A percentile compares a stretch with the other conserved stretches of the same genome.
Conservation (phyloP, 2,888 invertebrate genomes). For the Plagodis dolabraria region DNA sequence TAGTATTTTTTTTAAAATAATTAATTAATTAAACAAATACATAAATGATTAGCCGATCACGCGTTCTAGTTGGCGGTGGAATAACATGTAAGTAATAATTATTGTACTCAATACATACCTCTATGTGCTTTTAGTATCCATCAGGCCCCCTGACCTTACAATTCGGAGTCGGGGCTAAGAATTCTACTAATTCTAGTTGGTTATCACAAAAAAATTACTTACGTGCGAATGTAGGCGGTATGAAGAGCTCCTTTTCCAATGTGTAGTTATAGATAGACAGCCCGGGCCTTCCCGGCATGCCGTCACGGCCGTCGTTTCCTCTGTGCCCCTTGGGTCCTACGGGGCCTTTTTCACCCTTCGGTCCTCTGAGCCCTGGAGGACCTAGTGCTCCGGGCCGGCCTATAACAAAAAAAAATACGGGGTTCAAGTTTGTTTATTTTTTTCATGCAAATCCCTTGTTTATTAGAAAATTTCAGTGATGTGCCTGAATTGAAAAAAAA, state of each 20-base stretch:
- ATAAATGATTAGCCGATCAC: too few species aligned
- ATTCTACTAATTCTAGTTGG: too few species aligned
- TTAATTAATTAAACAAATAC: too few species aligned
- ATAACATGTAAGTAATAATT: too few species aligned
- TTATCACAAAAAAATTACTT: too few species aligned
- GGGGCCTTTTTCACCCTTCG: slow-evolving; percentile 88
- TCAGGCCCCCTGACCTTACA: background rate
- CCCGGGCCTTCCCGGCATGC: slow-evolving; percentile 92
- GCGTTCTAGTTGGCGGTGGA: too few species aligned
- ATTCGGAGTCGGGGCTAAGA: background rate
- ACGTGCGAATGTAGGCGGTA: slow-evolving; percentile 93
- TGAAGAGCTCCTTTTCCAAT: slow-evolving; percentile 88
- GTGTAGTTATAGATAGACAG: slow-evolving; percentile 91
- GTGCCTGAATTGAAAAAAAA: too few species aligned
- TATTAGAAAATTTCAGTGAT: background rate
- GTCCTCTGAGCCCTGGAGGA: slow-evolving; percentile 89
- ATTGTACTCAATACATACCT: background rate
- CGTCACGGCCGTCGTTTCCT: slow-evolving; percentile 90
- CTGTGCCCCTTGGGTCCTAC: slow-evolving; percentile 89
- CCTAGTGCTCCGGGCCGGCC: slow-evolving; percentile 88
- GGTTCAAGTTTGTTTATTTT: background rate
- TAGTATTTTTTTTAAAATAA: too few species aligned
- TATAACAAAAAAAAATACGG: slow-evolving; percentile 44
- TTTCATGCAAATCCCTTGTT: too few species aligned
- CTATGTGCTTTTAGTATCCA: background rate